Evolutionary conservation across 1,140 invertebrate species (phyloP).

Genomic region (Hormaphis cornu): DNA sequence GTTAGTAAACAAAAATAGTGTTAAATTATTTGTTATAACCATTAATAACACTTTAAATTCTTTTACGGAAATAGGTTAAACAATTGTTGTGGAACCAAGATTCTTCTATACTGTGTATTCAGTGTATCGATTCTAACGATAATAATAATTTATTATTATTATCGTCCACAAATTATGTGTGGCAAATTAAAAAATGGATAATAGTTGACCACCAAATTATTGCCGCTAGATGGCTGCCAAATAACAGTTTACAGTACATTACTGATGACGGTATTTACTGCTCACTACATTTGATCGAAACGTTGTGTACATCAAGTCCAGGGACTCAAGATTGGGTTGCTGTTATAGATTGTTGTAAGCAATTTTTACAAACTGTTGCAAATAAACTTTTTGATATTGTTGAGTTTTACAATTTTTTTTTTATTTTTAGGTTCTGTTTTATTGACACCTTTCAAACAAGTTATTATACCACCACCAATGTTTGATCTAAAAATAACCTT

Average conservation of each 20-base stretch:
- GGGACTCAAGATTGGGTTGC: slow-evolving; percentile 22
- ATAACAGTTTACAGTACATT: slow-evolving; percentile 18
- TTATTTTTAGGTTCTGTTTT: slow-evolving; percentile 43
- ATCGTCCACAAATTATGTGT: not conserved
- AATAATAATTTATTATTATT: slow-evolving; percentile 16
- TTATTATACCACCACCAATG: slow-evolving; percentile 54
- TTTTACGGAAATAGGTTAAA: not conserved
- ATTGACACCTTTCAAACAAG: slow-evolving; percentile 48
- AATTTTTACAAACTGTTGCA: not conserved
- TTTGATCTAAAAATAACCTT: slow-evolving; percentile 35
- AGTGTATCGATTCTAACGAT: slow-evolving; percentile 23
- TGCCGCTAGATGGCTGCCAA: not conserved
- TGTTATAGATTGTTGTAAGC: slow-evolving; percentile 15
- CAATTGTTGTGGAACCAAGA: slow-evolving; percentile 20
- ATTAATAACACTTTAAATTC: too few relatives aligned
- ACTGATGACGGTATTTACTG: not conserved
- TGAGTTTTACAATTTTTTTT: slow-evolving; percentile 23
- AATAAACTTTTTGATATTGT: not conserved
- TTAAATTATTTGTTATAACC: too few relatives aligned
- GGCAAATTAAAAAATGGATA: slow-evolving; percentile 28
- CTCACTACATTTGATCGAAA: not conserved
- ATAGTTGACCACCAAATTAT: not conserved
- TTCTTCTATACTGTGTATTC: slow-evolving; percentile 32
- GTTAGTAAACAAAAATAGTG: slow-evolving; percentile 41
- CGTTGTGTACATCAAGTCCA: not conserved